Percentiles rank a stretch among this genome's conserved stretches.
phyloP scores from a whole-genome alignment of 2,113 vertebrate genomes.

The Brachypteracias leptosomus region DNA sequence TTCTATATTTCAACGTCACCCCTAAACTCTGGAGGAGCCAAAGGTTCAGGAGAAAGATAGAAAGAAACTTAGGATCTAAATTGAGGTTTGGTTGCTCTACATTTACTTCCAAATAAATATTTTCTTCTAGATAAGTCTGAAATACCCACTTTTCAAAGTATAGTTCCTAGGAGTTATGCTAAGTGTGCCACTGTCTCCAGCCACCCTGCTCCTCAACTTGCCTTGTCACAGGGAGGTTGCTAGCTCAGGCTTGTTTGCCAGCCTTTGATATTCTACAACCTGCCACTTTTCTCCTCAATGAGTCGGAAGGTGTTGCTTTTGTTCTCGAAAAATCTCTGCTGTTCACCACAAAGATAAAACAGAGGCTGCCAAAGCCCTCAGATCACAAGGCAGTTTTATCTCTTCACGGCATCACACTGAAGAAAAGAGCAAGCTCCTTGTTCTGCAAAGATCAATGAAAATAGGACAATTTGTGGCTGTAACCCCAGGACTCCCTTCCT shows the following conservation, averaged over 20 bases:
- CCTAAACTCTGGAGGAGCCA: not conserved
- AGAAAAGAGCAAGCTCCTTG: not conserved
- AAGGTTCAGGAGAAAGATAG: not conserved
- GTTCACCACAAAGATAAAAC: not conserved
- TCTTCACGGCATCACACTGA: not conserved
- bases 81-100: not conserved
- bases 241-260: not conserved
- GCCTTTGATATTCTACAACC: conserved; percentile 1
- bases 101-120: not conserved
- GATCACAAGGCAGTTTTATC: conserved; percentile 36
- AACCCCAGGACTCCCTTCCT: conserved; percentile 18
- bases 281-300: not conserved
- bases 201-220: not conserved
- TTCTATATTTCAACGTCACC: not conserved
- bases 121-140: not conserved
- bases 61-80: not conserved
- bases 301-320: not conserved
- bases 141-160: not conserved
- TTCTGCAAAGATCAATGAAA: not conserved
- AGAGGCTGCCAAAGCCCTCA: not conserved
- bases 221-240: not conserved
- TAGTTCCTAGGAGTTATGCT: not conserved
- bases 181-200: not conserved
- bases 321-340: not conserved
- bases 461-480: not conserved